A percentile compares a stretch with the other conserved stretches of the same genome.
phyloP scores from a whole-genome alignment of 2,888 invertebrate genomes.

The Ophion ventricosus region DNA sequence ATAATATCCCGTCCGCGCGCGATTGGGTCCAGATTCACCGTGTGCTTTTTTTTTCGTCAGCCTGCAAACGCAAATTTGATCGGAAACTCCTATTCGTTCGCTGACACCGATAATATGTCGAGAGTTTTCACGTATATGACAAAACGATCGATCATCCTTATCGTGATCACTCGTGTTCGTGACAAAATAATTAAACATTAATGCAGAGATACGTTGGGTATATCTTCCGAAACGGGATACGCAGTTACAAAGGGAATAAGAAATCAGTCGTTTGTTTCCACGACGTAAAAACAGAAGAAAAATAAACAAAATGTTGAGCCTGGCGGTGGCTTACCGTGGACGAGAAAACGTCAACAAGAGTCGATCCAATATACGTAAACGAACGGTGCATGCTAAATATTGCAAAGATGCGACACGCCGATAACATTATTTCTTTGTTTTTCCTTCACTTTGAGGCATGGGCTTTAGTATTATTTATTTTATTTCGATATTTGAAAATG shows the following conservation, averaged over 20 bases:
- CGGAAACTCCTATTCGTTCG: background rate
- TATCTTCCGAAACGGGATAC: background rate
- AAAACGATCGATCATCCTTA: slow-evolving; percentile 11
- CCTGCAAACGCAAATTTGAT: background rate
- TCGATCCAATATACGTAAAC: background rate
- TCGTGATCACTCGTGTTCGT: slow-evolving; percentile 3
- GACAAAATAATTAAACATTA: slow-evolving; percentile 46
- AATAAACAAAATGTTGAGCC: background rate
- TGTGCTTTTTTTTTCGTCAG: background rate
- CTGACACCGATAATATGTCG: background rate
- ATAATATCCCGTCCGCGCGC: slow-evolving; percentile 7
- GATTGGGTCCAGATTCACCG: background rate
- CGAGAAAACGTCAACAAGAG: background rate
- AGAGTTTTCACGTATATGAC: background rate
- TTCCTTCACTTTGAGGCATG: background rate
- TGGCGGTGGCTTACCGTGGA: background rate
- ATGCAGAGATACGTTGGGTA: background rate
- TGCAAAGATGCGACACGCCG: background rate
- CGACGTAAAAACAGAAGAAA: background rate
- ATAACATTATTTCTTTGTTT: background rate
- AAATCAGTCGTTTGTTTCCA: slow-evolving; percentile 10
- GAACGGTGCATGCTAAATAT: background rate
- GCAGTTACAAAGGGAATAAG: slow-evolving; percentile 51
- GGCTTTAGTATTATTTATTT: background rate
- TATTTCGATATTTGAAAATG: background rate